Evolutionary conservation across 1,140 invertebrate genomes (phyloP), one percentile per base, ranked within the genome.

Genomic region (Nymphalis io): DNA sequence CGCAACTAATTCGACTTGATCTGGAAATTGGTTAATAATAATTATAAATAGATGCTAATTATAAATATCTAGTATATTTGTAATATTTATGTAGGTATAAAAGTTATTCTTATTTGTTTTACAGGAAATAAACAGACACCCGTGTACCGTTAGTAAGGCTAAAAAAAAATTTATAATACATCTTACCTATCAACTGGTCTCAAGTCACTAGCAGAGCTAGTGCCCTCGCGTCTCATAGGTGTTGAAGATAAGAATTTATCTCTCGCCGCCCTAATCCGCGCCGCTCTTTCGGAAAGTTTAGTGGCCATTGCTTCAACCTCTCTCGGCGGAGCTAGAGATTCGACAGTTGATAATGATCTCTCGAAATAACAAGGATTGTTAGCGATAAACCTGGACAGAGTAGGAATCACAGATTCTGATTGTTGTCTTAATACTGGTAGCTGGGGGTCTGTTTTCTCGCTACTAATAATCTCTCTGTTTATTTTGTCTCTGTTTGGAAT

Each of bases 191-290:
- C 88, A n/a, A 80, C 86, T 39, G 88, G 87, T 27, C 88, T 84
- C 55, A 91, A 81, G 74, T 91, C 89, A 62, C 77, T 89, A 0
- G 86, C 82, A n/a, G 89, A 91, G 59, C 85, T 89, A 1, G 87
- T 89, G 4, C 85, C 85, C 42, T 89, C 87, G 42, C 86, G 72
- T 42, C 87, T 83, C 79, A 90, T 84, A 0, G 84, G 79, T 4
- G 74, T 72, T 15, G 88, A 88, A 1, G 83, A 80, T 18, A 95
- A 74, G 74, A 95, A 95, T 67, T 93, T 93, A 69, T 95, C 94
- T 80, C 94, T 94, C 0, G 94, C 94, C 73, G 92, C 93, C 71
- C 93, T 92, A 1, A 95, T 84, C 66, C 93, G 93, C 0, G 92
- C 80, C 0, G 93, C 93, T 40, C 94, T 87, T 68, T 93, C 92